phyloP scores from a whole-genome alignment of 2,113 vertebrate species.

The Orientallactaga bullata region DNA sequence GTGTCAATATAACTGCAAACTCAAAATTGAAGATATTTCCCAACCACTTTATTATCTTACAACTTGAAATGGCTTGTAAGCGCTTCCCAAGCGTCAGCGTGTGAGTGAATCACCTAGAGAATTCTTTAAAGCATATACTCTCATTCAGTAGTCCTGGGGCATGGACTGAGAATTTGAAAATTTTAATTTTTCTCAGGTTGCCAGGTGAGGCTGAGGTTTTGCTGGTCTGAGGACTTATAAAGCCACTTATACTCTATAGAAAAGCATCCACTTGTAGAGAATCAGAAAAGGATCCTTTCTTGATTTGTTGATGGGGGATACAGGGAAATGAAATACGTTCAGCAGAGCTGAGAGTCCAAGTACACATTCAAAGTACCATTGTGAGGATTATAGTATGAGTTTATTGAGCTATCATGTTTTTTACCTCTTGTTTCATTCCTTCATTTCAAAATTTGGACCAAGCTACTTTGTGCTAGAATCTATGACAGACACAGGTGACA shows the following conservation, averaged over 20 bases:
- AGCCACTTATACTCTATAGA: background rate
- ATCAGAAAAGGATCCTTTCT: background rate
- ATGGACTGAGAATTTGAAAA: background rate
- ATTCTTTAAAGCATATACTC: background rate
- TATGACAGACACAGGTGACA: background rate
- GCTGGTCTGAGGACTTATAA: background rate
- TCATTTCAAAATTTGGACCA: background rate
- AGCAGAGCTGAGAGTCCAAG: background rate
- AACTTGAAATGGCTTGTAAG: background rate
- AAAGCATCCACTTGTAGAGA: background rate
- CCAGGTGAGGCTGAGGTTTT: background rate
- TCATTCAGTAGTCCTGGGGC: background rate
- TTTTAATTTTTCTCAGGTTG: background rate
- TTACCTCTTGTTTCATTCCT: conserved; percentile 1
- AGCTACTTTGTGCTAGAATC: background rate
- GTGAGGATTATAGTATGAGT: background rate
- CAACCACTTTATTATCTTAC: conserved; percentile 19
- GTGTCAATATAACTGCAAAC: conserved; percentile 18
- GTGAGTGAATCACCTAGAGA: conserved; percentile 16
- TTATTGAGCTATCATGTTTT: background rate
- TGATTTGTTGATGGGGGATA: background rate
- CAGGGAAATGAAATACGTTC: background rate
- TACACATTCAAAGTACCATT: background rate
- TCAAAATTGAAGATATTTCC: conserved; percentile 19
- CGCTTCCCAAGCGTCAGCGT: background rate